These are phyloP conservation scores for Pipistrellus pipistrellus DNA, from an alignment of 2,797 vertebrate species.

Conservation along the genomic window DNA sequence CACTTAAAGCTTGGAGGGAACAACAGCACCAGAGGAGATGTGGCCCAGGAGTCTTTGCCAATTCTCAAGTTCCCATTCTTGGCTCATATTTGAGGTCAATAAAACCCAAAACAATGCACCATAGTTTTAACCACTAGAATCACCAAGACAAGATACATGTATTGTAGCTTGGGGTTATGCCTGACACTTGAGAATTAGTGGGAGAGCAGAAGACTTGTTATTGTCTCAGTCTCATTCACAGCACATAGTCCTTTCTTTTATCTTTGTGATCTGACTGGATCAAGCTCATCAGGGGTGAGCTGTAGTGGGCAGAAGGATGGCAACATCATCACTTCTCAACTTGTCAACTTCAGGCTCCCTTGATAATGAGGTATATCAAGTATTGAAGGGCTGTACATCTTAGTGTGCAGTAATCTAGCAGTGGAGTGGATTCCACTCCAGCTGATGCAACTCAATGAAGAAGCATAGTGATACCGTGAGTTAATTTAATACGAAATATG, in stretches of 20 bases:
- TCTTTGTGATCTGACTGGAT: conserved; percentile 5
- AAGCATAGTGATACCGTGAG: background rate
- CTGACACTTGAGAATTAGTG: background rate
- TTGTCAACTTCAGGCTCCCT: background rate
- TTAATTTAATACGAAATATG: background rate
- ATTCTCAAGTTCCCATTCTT: conserved; percentile 20
- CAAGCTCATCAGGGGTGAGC: background rate
- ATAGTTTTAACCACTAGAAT: conserved; percentile 39
- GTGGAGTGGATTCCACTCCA: background rate
- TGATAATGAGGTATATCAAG: conserved; percentile 20
- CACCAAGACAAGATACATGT: background rate
- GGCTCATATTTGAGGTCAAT: conserved; percentile 47
- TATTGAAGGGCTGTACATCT: background rate
- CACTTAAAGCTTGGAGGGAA: conserved; percentile 7
- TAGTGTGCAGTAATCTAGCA: background rate
- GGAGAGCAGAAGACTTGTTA: background rate
- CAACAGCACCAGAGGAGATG: background rate
- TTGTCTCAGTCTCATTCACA: background rate
- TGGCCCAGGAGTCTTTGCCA: background rate
- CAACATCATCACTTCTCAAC: background rate
- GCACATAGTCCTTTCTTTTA: background rate
- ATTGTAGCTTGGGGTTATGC: background rate
- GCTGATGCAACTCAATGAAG: background rate
- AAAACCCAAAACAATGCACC: background rate
- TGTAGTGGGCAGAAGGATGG: background rate